Evolutionary conservation across 92 coral and sea anemone species (phyloP).

Genomic region (Plumapathes pennacea): DNA sequence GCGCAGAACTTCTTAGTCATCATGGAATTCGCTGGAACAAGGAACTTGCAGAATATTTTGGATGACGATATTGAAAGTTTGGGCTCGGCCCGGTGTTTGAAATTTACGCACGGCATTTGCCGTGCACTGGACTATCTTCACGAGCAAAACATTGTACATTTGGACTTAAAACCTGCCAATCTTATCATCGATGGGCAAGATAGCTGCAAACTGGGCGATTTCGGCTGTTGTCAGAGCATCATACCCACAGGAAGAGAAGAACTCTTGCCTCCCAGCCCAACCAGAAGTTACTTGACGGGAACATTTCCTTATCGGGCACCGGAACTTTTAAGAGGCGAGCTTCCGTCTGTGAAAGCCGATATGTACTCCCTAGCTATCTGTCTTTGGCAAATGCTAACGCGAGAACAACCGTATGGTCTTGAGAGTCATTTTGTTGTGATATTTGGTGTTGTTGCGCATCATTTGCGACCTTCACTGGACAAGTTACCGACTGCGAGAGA

Average conservation of each 20-base stretch:
- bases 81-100: constrained; percentile 57
- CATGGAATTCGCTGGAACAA: constrained; percentile 87
- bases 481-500: constrained; percentile 39
- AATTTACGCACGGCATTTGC: constrained; percentile 64
- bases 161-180: constrained; percentile 94
- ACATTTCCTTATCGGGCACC: constrained; percentile 94
- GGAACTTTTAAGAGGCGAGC: constrained; percentile 84
- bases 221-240: constrained; percentile 85
- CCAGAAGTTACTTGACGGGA: constrained; percentile 75
- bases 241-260: constrained; percentile 49
- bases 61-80: constrained; percentile 66
- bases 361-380: constrained; percentile 89
- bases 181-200: constrained; percentile 65
- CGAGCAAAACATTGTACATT: constrained; percentile 64
- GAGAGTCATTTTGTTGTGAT: constrained; percentile 91
- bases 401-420: constrained; percentile 88
- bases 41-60: constrained; percentile 76
- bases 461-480: constrained; percentile 70
- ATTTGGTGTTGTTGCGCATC: constrained; percentile 91
- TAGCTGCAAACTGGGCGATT: constrained; percentile 87
- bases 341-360: constrained; percentile 77
- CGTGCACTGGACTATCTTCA: constrained; percentile 79
- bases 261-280: constrained; percentile 62
- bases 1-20: constrained; percentile 59
- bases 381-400: constrained; percentile 91